Evolutionary conservation across 2,113 vertebrate genomes (phyloP), one percentile per base, ranked within the genome.

Genomic region (Willisornis vidua): DNA sequence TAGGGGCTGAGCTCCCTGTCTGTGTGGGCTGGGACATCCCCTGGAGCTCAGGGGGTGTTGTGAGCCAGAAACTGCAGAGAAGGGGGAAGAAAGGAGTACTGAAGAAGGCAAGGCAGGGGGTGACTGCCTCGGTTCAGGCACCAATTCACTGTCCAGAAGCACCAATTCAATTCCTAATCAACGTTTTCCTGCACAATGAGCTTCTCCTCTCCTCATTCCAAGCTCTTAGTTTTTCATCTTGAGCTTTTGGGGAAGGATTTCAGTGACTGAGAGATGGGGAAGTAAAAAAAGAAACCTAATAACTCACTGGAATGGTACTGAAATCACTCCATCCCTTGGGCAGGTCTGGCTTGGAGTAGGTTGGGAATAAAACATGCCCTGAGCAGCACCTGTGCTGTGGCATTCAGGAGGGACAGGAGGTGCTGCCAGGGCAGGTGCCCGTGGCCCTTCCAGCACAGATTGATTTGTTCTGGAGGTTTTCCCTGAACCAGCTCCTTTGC

Each of bases 81-180:
- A 41, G 39, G 3, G 20, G 35, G 23, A 41, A 29, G 35, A 15
- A 45, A 37, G 9, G 0, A 0, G 10, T 7, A 3, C 58, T 29
- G 1, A 8, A 35, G 73, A 15, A 14, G 4, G 37, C 7, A 20
- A 7, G 13, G 18, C 0, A 0, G 5, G 29, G 12, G 9, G 12
- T 22, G 29, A 35, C 4, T 29, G 1, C n/a, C 58, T 29, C 13
- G 15, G 39, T 24, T 4, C 13, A 23, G 51, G 58, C 3, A 4
- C 23, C 39, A 16, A 7, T 0, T 1, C 24, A 3, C 48, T 37
- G 1, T 10, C 22, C n/a, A 24, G 39, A 52, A 41, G 63, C 26
- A 17, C 2, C 46, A 15, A 2, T 54, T 84, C 23, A 1, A 0
- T 46, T 59, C 46, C 43, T 25, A 5, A 17, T 35, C 20, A 10